Conservation (phyloP, 2,113 vertebrate genomes). For the Melanocharis versteri region DNA sequence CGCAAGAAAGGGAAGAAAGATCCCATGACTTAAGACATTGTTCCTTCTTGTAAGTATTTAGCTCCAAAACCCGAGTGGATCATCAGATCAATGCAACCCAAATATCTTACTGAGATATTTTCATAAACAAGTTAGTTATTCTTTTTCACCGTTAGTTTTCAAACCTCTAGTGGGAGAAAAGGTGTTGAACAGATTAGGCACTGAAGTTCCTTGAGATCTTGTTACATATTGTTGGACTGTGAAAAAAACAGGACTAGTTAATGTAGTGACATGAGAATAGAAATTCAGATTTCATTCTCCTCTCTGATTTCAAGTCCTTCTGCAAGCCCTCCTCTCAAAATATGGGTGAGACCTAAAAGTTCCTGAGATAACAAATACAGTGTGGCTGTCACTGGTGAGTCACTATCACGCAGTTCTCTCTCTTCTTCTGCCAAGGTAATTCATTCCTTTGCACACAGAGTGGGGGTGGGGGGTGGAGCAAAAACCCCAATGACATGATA, state of each 20-base stretch:
- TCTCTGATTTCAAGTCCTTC: background rate
- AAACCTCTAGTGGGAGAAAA: background rate
- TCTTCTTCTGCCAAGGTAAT: background rate
- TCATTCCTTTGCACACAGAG: background rate
- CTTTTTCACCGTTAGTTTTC: background rate
- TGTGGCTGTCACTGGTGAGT: background rate
- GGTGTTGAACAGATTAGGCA: background rate
- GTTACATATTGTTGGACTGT: rapidly evolving
- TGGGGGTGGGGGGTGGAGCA: rapidly evolving
- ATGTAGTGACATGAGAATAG: background rate
- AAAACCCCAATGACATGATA: background rate
- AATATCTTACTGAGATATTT: background rate
- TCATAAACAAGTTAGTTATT: background rate
- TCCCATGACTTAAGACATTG: background rate
- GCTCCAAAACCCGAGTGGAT: background rate
- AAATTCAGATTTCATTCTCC: background rate
- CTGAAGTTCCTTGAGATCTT: background rate
- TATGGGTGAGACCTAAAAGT: background rate
- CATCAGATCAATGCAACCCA: background rate
- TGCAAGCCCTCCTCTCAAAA: background rate
- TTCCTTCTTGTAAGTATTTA: background rate
- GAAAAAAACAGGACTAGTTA: background rate
- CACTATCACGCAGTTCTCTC: background rate
- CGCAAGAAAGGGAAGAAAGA: background rate
- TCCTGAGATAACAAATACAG: background rate